phyloP scores from a whole-genome alignment of 2,888 invertebrate genomes.

The Troides helena region DNA sequence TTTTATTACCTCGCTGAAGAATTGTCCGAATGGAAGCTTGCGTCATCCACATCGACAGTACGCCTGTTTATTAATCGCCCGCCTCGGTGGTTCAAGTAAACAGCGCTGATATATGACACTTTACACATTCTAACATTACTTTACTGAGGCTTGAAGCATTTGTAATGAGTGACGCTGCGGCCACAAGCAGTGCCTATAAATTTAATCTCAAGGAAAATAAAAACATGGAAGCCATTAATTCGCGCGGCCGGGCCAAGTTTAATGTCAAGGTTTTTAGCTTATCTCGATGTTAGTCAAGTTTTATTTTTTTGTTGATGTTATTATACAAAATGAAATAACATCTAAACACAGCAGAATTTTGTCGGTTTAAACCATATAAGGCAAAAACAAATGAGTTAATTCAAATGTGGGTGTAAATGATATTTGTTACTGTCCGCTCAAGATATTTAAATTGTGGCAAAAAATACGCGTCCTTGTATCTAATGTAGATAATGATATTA shows the following conservation, averaged over 20 bases:
- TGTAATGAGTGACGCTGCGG: conserved; percentile 73
- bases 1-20: conserved; percentile 34
- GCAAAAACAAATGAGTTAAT: conserved; percentile 27
- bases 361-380: conserved; percentile 33
- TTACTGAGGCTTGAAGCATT: conserved; percentile 65
- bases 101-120: conserved; percentile 74
- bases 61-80: conserved; percentile 60
- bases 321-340: conserved; percentile 64
- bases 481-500: not conserved
- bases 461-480: not conserved
- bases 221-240: conserved; percentile 81
- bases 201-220: conserved; percentile 80
- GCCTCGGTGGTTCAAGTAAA: conserved; percentile 55
- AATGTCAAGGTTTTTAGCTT: conserved; percentile 79
- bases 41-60: conserved; percentile 53
- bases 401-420: conserved; percentile 25
- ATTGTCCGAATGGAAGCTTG: conserved; percentile 43
- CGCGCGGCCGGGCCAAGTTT: conserved; percentile 79
- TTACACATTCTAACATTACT: conserved; percentile 73
- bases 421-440: conserved; percentile 27
- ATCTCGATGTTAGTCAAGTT: conserved; percentile 76
- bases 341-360: conserved; percentile 52
- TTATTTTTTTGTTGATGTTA: conserved; percentile 67
- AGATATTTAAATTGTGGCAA: conserved; percentile 5
- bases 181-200: conserved; percentile 72